Evolutionary conservation across 2,888 invertebrate species (phyloP), one percentile per base, ranked within the genome.

Genomic region (Xylota sylvarum): DNA sequence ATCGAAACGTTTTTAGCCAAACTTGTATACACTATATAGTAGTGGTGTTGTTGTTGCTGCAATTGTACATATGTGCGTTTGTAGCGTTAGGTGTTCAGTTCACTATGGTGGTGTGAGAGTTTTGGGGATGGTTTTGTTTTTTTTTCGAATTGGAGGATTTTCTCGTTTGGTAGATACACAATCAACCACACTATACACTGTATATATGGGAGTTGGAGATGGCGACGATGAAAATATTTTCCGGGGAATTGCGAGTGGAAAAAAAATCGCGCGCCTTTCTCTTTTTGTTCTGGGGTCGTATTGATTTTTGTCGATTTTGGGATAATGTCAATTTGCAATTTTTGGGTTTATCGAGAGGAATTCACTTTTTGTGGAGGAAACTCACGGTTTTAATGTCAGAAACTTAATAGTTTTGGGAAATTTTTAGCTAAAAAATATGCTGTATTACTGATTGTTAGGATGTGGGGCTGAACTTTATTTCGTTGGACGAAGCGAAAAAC

Each of bases 191-290:
- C 46, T n/a, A 1, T 7, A 67, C 35, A 58, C 48, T 56, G n/a
- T 69, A 62, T 43, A 27, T 43, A 62, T 10, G 17, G 35, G 30
- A 17, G 50, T 6, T 5, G 1, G 27, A 30, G 37, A 60, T 48
- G 58, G 48, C 10, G 58, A 56, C 37, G 60, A 69, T 14, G 62
- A 79, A 84, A 74, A 84, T 79, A 67, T 70, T 80, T 80, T 80
- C 74, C 80, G 69, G 84, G 84, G 60, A 65, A 27, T 3, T 23
- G 23, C 23, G 23, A 23, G 12, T 48, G 9, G 32, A 56, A 50
- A 55, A 77, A 67, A 77, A 67, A 85, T 52, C 65, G 85, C 85
- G 81, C 85, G 85, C 85, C 81, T 81, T 81, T 85, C 85, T 77
- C 85, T 85, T 85, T 77, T 85, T 58, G 48, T 37, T 69, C 62